Evolutionary conservation across 1,140 invertebrate genomes (phyloP), one percentile per base, ranked within the genome.

Genomic region (Formica selysi): DNA sequence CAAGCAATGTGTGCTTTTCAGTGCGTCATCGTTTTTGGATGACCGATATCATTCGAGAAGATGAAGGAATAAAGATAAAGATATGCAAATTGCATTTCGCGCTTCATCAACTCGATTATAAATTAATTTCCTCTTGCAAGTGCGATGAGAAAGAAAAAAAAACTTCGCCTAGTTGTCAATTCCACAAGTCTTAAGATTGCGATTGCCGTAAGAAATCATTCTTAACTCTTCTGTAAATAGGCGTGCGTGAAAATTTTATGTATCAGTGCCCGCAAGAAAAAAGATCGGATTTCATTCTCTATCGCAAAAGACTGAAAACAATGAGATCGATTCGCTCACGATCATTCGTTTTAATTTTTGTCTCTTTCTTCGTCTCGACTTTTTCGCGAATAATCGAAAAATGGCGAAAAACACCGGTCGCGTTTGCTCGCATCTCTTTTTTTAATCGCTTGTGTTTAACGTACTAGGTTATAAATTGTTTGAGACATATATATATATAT

Each of bases 81-180:
- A 67, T 36, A 70, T 38, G 86, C 86, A 64, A 57, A 44, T 73
- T 80, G 10, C 29, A 85, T 29, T 70, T 70, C 41, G 76, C n/a
- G 57, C 19, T 16, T 29, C 32, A 10, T 70, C 41, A 36, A 48
- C 22, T 73, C n/a, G 38, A 57, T 57, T 62, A 26, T 62, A 83
- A 73, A 73, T 41, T 38, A 26, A 61, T 83, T 83, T 74, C 29
- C 41, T 83, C 41, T 48, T 44, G 16, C 16, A 48, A 41, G 16
- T 10, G 29, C 41, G 41, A 41, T 5, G 26, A 64, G 29, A 16
- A 62, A 13, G 5, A 57, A 48, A 51, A 71, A 76, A 38, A 64
- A 85, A 87, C 54, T 87, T 85, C 36, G 57, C 57, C 68, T 84
- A 84, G 54, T 61, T 80, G 89, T 90, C 87, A 89, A 90, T 86